Base-by-base conservation (phyloP, 2,888 invertebrate species). In the Heptascelio sp. region DNA sequence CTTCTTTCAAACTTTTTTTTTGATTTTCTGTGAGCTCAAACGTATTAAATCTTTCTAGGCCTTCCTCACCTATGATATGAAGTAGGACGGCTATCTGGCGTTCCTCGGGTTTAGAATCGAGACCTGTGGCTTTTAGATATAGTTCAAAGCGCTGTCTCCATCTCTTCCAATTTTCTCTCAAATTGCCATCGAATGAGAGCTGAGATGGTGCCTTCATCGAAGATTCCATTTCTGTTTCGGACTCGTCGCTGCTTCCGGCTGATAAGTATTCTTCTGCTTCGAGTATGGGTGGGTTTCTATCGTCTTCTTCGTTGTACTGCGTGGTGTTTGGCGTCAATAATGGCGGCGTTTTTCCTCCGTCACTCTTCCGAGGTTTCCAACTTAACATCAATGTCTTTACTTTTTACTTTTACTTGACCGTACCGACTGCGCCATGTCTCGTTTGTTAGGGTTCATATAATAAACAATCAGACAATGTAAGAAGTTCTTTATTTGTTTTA, bases 81-180 rank as follows among this genome's bases (percentile, higher is more conserved):
- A 88, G 67, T 34, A 88, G 87, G 57, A 89, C 80, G 37, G 86
- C 87, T 3, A 88, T 80, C 75, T 87, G 78, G 34, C 43, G 43
- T n/a, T n/a, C n/a, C n/a, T n/a, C n/a, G n/a, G n/a, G n/a, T n/a
- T 15, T 43, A 17, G 43, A 70, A 5, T 81, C 60, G 9, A 87
- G 26, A 71, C 88, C 87, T 43, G 87, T 85, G 0, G 89, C 88
- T 70, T 72, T 70, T 6, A 85, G 62, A 57, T 89, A 89, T n/a
- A 88, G 25, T 37, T 86, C 43, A 60, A 86, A 88, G 51, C 85
- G 86, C 79, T 87, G 88, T 60, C 64, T 70, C 80, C 87, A 89
- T 78, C 80, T 83, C 62, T 79, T 72, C 88, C 88, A 90, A 46
- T 87, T 87, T 76, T 89, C 89, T 13, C 70, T 65, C 0, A 85